Base-by-base conservation (phyloP, 2,888 invertebrate species). In the Lapara coniferarum region DNA sequence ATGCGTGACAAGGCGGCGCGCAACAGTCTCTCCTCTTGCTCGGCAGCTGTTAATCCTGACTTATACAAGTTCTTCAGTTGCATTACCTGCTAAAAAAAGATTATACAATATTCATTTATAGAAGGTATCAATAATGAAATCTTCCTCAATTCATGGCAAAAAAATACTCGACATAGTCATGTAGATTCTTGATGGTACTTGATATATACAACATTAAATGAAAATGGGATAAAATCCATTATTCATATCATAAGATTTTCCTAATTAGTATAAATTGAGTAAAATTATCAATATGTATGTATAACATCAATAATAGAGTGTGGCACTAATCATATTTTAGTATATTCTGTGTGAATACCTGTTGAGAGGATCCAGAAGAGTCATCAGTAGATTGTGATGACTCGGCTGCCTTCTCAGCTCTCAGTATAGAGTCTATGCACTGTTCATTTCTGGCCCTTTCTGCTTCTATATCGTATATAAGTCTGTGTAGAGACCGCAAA, bases 1-100 rank as follows among this genome's bases (percentile, higher is more conserved):
- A 99, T 98, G 83, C 97, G 97, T 30, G 96, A 95, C 46, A 99
- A 88, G 0, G 98, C 97, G 73, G 96, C 96, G 10, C 98, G 94
- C 13, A 99, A 94, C 0, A 97, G 90, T 72, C 97, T 96, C 80
- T 98, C 97, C 85, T 99, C 98, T 78, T 96, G 96, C 73, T 97
- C 96, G 0, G 98, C 96, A 81, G 98, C 98, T 53, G 95, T 92
- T 70, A 98, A 93, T 0, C 97, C 97, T 14, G 96, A 94, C 85
- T 96, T 97, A 81, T 98, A 97, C 44, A 98, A 89, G 51, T 94
- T 95, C 86, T 97, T 97, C 70, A 98, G 85, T 89, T 98, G 98
- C 76, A 85, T 87, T 81, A 91, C 88, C 85, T 96, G 95, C 66
- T 73, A 75, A 70, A 66, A 66, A 71, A 95, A 93, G 70, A 94